Percentiles rank a stretch among this genome's conserved stretches.
These are phyloP conservation scores for Cordilura impudica DNA, from an alignment of 2,888 invertebrate species.

Conservation along the genomic window DNA sequence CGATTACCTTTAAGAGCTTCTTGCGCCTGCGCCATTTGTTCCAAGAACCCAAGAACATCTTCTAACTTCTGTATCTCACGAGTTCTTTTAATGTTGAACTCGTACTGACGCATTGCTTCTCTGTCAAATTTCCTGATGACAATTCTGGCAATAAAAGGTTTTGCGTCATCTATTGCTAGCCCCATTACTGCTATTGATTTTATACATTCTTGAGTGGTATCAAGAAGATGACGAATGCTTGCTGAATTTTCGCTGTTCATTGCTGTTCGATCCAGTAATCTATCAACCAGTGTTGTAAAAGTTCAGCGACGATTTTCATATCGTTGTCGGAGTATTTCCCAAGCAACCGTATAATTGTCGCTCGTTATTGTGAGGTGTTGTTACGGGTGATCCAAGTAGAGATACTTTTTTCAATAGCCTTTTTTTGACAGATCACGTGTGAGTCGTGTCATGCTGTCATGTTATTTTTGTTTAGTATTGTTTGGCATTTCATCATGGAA, in stretches of 20 bases:
- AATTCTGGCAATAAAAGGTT: constrained; percentile 5
- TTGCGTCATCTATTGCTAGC: neutral
- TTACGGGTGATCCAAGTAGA: too few species aligned
- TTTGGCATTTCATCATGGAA: too few species aligned
- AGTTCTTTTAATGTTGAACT: neutral
- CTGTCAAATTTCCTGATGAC: constrained; percentile 8
- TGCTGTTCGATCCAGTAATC: too few species aligned
- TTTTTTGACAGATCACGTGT: too few species aligned
- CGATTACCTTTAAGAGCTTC: too few species aligned
- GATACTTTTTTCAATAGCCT: too few species aligned
- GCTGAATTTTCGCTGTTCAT: neutral
- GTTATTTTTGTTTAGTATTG: too few species aligned
- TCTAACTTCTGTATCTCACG: neutral
- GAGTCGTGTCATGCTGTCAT: too few species aligned
- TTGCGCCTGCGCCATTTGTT: too few species aligned
- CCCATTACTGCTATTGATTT: constrained; percentile 1
- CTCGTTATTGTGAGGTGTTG: too few species aligned
- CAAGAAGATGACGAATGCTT: neutral
- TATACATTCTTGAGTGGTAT: neutral
- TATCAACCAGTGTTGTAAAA: neutral
- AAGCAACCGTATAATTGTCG: neutral
- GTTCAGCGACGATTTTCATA: neutral
- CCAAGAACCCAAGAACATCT: neutral
- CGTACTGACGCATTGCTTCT: neutral
- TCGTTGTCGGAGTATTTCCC: neutral